Evolutionary conservation across 2,888 invertebrate genomes (phyloP).

Genomic region (Agrotis exclamationis): DNA sequence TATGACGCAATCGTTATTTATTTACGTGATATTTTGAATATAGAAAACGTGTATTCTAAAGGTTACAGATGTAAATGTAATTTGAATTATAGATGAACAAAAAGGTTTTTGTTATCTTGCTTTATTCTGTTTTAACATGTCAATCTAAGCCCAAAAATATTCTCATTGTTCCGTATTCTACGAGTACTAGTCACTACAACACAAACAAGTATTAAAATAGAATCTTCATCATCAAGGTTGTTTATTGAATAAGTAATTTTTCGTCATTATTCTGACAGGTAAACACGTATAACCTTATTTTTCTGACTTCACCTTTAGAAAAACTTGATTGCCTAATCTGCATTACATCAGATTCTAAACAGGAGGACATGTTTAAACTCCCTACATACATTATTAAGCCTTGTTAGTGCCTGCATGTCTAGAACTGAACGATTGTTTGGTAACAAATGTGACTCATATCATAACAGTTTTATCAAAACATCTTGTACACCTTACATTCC

Average conservation of each 20-base stretch:
- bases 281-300: constrained; percentile 39
- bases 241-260: neutral
- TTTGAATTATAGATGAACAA: constrained; percentile 41
- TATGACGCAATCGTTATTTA: constrained; percentile 46
- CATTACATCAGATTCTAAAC: constrained; percentile 28
- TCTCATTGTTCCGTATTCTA: neutral
- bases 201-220: constrained; percentile 20
- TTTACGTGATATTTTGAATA: constrained; percentile 34
- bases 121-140: constrained; percentile 14
- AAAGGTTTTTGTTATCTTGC: constrained; percentile 40
- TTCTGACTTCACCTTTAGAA: constrained; percentile 14
- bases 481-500: neutral
- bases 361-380: constrained; percentile 11
- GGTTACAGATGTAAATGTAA: constrained; percentile 49
- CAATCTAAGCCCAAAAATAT: constrained; percentile 17
- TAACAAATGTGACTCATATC: constrained; percentile 65
- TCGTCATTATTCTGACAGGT: constrained; percentile 34
- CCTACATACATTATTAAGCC: constrained; percentile 18
- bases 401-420: constrained; percentile 60
- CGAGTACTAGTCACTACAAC: neutral
- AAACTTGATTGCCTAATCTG: constrained; percentile 33
- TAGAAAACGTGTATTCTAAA: constrained; percentile 52
- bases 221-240: constrained; percentile 32
- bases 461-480: constrained; percentile 34
- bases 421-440: constrained; percentile 61